A percentile compares a stretch with the other conserved stretches of the same genome.
These are phyloP conservation scores for Eriosoma lanigerum DNA, from an alignment of 1,140 invertebrate species.

Conservation along the genomic window DNA sequence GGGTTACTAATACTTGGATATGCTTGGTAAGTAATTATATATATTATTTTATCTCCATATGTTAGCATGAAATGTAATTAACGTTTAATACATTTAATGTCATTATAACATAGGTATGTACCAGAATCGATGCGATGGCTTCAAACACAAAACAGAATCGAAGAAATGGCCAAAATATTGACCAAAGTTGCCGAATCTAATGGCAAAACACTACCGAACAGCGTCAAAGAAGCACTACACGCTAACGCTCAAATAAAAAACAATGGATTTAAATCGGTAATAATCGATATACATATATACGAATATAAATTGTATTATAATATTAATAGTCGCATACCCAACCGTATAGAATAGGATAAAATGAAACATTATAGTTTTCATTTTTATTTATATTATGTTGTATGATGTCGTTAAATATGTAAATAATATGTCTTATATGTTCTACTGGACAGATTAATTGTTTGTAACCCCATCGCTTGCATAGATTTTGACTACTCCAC, in stretches of 20 bases:
- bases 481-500: too few relatives aligned
- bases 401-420: not conserved
- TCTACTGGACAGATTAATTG: too few relatives aligned
- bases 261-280: not conserved
- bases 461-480: not conserved
- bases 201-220: conserved; percentile 60
- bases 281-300: not conserved
- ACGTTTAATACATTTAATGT: too few relatives aligned
- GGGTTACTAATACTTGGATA: conserved; percentile 62
- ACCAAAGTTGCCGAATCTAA: conserved; percentile 63
- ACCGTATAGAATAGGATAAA: not conserved
- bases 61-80: not conserved
- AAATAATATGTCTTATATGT: too few relatives aligned
- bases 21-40: conserved; percentile 29
- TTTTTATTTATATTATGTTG: not conserved
- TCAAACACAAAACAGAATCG: conserved; percentile 61
- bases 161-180: conserved; percentile 62
- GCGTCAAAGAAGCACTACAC: conserved; percentile 32
- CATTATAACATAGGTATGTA: conserved; percentile 59
- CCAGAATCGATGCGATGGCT: conserved; percentile 69
- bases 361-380: not conserved
- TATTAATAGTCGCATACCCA: not conserved
- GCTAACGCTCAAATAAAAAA: not conserved
- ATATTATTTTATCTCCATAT: not conserved
- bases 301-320: not conserved